phyloP scores from a whole-genome alignment of 2,797 vertebrate species.

The Coilia nasus region DNA sequence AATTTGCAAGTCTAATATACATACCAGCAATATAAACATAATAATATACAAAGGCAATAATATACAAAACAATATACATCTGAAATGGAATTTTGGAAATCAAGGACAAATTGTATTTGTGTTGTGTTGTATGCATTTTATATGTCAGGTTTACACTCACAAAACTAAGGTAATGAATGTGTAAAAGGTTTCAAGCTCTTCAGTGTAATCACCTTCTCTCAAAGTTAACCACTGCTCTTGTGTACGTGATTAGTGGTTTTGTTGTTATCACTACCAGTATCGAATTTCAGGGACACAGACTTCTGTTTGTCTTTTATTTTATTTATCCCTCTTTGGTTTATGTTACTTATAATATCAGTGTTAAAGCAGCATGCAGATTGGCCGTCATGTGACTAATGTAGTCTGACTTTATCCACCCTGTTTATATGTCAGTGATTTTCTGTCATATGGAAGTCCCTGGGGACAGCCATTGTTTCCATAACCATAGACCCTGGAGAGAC shows the following conservation, averaged over 20 bases:
- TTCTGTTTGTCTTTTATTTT: not conserved
- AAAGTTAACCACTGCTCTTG: not conserved
- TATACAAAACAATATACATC: too few relatives aligned
- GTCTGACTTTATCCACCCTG: not conserved
- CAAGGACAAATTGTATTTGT: too few relatives aligned
- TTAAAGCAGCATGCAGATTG: not conserved
- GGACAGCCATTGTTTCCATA: too few relatives aligned
- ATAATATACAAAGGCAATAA: too few relatives aligned
- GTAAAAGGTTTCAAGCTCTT: not conserved
- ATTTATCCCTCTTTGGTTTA: not conserved
- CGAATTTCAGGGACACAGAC: not conserved
- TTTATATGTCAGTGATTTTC: conserved; percentile 34
- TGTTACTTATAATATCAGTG: not conserved
- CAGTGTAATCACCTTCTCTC: not conserved
- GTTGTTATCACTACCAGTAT: not conserved
- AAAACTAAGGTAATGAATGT: not conserved
- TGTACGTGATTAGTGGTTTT: not conserved
- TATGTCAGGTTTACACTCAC: not conserved
- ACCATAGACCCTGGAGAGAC: not conserved
- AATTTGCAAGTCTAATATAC: too few relatives aligned
- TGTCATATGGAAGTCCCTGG: not conserved
- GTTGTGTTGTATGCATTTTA: too few relatives aligned
- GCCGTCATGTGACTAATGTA: not conserved
- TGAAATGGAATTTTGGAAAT: too few relatives aligned
- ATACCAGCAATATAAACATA: too few relatives aligned